Conservation (phyloP, 92 coral and sea anemone species). For the Palythoa heliodiscus region DNA sequence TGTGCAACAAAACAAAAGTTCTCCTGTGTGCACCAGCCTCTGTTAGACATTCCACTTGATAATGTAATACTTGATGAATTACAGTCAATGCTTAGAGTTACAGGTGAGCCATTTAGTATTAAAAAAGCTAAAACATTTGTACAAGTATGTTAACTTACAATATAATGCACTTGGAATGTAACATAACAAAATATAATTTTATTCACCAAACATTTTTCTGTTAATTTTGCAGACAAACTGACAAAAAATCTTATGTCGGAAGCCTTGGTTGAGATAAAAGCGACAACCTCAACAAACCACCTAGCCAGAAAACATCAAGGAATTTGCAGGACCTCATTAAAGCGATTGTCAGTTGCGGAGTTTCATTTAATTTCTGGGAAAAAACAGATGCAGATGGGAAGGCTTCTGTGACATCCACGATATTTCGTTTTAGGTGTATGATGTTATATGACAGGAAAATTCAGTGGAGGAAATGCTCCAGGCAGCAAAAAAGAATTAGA, state of each 20-base stretch:
- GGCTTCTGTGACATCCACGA: not conserved
- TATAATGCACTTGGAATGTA: not conserved
- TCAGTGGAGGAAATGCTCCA: not conserved
- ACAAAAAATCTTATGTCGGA: constrained; percentile 55
- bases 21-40: constrained; percentile 53
- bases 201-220: not conserved
- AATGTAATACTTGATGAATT: constrained; percentile 60
- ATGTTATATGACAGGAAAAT: not conserved
- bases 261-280: constrained; percentile 38
- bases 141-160: not conserved
- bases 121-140: constrained; percentile 15
- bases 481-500: constrained; percentile 9
- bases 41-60: constrained; percentile 52
- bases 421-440: not conserved
- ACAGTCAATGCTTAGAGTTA: constrained; percentile 56
- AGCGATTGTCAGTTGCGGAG: constrained; percentile 67
- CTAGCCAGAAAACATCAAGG: constrained; percentile 42
- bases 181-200: not conserved
- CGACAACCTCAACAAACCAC: constrained; percentile 65
- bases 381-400: constrained; percentile 68
- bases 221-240: constrained; percentile 53
- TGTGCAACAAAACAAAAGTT: constrained; percentile 29
- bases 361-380: constrained; percentile 71
- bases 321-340: constrained; percentile 53
- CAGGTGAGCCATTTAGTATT: constrained; percentile 28